These are phyloP conservation scores for Phaethon lepturus DNA, from an alignment of 2,113 vertebrate genomes.

Conservation along the genomic window DNA sequence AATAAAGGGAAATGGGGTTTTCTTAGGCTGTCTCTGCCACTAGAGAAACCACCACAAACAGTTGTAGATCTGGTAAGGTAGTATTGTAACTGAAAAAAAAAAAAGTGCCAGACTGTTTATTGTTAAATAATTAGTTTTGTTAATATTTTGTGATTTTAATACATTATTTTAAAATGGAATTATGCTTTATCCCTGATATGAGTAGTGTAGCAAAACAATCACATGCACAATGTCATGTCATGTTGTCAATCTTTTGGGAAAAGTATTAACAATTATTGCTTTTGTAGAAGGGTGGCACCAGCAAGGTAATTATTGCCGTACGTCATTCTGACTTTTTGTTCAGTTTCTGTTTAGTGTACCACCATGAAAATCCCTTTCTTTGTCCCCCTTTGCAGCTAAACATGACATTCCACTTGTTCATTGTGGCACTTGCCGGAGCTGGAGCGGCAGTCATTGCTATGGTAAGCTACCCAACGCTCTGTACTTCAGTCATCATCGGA, in stretches of 20 bases:
- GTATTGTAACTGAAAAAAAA: neutral
- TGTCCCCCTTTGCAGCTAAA: conserved; percentile 83
- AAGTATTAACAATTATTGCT: neutral
- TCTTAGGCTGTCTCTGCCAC: neutral
- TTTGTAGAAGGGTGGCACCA: neutral
- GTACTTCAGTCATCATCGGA: neutral
- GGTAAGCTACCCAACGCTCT: conserved; percentile 78
- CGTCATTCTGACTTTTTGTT: neutral
- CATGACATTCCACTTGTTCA: conserved; percentile 99
- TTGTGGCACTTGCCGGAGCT: conserved; percentile 95
- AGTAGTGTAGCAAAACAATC: neutral
- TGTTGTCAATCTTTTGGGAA: neutral
- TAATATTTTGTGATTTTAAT: neutral
- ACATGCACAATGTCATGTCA: neutral
- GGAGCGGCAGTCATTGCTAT: conserved; percentile 97
- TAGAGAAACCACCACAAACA: neutral
- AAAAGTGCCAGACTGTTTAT: neutral
- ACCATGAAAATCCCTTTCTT: neutral
- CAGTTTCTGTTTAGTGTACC: neutral
- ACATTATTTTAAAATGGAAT: neutral
- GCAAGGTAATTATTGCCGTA: neutral
- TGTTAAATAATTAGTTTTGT: neutral
- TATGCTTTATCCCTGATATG: neutral
- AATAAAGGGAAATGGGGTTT: neutral
- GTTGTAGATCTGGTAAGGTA: neutral